Conservation (phyloP, 2,888 invertebrate genomes). For the Automeris io region DNA sequence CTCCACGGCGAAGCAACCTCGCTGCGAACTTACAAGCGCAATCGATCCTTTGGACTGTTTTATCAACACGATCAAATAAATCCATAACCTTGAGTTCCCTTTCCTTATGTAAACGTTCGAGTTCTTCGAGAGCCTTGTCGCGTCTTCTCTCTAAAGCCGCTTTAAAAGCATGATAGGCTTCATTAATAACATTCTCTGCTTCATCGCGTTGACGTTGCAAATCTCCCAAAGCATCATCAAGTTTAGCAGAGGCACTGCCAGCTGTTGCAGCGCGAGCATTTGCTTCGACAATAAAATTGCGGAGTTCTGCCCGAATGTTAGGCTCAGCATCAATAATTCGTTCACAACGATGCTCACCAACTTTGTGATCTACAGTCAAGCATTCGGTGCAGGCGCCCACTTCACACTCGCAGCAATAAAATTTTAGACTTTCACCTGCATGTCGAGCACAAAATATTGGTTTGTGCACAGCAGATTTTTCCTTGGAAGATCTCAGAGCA, state of each 20-base stretch:
- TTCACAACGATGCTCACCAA: conserved; percentile 89
- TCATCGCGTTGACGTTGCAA: conserved; percentile 91
- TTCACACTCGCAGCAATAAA: conserved; percentile 92
- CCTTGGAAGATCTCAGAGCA: conserved; percentile 86
- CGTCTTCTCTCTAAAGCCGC: conserved; percentile 88
- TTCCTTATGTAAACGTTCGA: conserved; percentile 87
- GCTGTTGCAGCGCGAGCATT: conserved; percentile 86
- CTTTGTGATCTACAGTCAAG: conserved; percentile 88
- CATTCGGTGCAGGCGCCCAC: conserved; percentile 93
- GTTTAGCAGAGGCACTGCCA: conserved; percentile 83
- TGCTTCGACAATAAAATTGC: conserved; percentile 84
- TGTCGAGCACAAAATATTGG: conserved; percentile 91
- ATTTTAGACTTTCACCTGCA: conserved; percentile 88
- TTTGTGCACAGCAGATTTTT: conserved; percentile 90
- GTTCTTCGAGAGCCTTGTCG: conserved; percentile 84
- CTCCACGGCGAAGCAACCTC: conserved; percentile 88
- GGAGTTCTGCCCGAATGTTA: conserved; percentile 86
- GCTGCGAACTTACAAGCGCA: conserved; percentile 91
- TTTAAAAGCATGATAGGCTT: conserved; percentile 87
- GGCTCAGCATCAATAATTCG: conserved; percentile 87
- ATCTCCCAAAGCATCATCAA: conserved; percentile 89
- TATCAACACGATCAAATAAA: conserved; percentile 87
- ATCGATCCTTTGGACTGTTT: conserved; percentile 89
- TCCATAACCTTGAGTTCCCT: conserved; percentile 95
- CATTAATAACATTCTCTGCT: conserved; percentile 88